A percentile compares a stretch with the other conserved stretches of the same genome.
These are phyloP conservation scores for Eupithecia insigniata DNA, from an alignment of 2,888 invertebrate genomes.

Conservation along the genomic window DNA sequence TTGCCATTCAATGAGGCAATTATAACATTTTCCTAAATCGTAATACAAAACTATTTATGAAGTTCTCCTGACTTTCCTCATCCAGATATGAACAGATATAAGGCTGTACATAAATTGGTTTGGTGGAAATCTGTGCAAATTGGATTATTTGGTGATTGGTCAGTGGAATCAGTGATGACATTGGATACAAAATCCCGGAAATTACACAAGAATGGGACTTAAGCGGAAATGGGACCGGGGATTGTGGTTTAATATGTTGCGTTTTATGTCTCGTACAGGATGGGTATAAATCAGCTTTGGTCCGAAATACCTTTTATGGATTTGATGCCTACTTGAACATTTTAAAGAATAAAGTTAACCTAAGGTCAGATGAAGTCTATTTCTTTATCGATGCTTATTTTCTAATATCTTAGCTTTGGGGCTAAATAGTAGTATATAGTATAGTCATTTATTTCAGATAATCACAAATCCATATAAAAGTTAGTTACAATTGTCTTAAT, in stretches of 20 bases:
- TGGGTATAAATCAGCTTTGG: constrained; percentile 20
- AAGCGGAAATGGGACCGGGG: constrained; percentile 34
- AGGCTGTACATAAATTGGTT: too few relatives aligned
- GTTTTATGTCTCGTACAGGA: constrained; percentile 31
- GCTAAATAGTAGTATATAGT: too few relatives aligned
- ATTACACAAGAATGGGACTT: constrained; percentile 44
- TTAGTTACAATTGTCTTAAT: too few relatives aligned
- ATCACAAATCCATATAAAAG: too few relatives aligned
- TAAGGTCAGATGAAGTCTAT: not conserved
- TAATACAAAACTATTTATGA: too few relatives aligned
- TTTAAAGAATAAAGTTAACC: not conserved
- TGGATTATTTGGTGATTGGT: constrained; percentile 40
- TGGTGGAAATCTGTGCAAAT: constrained; percentile 37
- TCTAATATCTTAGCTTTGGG: not conserved
- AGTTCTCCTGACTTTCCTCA: too few relatives aligned
- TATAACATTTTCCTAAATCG: too few relatives aligned
- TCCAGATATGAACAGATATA: too few relatives aligned
- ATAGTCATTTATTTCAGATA: too few relatives aligned
- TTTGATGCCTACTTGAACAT: not conserved
- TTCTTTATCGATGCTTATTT: too few relatives aligned
- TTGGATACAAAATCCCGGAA: constrained; percentile 41
- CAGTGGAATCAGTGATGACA: constrained; percentile 44
- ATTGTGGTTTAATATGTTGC: constrained; percentile 36
- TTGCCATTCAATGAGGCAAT: too few relatives aligned
- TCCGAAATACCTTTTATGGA: constrained; percentile 12